Base-by-base conservation (phyloP, 2,888 invertebrate genomes). In the Periphyllus acericola region DNA sequence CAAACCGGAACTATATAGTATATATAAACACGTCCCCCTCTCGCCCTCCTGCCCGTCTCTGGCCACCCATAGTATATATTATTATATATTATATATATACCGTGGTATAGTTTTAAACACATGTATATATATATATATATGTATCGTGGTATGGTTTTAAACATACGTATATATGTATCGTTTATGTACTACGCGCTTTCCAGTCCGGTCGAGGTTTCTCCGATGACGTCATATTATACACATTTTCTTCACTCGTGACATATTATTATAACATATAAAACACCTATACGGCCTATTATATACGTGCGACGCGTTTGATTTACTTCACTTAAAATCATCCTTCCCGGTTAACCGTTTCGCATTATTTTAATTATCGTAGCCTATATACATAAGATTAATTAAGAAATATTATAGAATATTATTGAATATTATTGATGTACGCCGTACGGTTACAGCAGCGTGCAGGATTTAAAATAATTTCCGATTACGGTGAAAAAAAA, bases 191-290 rank as follows among this genome's bases (percentile, higher is more conserved):
- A 46, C 25, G 29, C 17, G 25, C 60, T 34, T 60, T 80, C 36
- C 79, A n/a, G 21, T 80, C 34, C 34, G n/a, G 25, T 80, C 79
- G n/a, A 80, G 60, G n/a, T 80, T 80, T 80, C 79, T 80, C 60
- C 36, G 79, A 60, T 80, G 79, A n/a, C 60, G 60, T 36, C 60
- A 60, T 79, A 29, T 0, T 71, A 17, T 14, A 17, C 36, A 1
- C 80, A 17, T 32, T 52, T 78, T 32, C 32, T 78, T 9, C 21
- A 25, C 32, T 19, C 32, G 76, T 0, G 32, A 11, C 21, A 32
- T 46, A 29, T 29, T 5, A 46, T 46, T 46, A 11, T 46, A 11
- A 46, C 5, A 21, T 46, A 14, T 11, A 46, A 46, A 1, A 46
- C 14, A 46, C 14, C 14, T 1, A 36, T 52, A 52, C 52, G 2